Percentiles rank a stretch among this genome's conserved stretches.
Conservation (phyloP, 1,140 invertebrate species). For the Lineus longissimus region DNA sequence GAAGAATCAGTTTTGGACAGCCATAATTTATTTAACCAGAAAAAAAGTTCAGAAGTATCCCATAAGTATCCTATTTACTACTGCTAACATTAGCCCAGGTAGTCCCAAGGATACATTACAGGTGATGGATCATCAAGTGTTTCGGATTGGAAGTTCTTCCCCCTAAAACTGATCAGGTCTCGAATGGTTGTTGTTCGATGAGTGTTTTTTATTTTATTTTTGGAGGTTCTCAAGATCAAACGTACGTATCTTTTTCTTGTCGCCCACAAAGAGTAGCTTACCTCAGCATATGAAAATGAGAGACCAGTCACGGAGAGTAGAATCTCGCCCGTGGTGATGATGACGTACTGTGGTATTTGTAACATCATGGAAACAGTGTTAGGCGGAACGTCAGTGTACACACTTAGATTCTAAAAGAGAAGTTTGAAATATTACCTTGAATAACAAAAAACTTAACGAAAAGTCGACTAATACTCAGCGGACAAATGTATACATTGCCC, state of each 20-base stretch:
- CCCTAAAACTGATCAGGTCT: too few relatives aligned
- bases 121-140: too few relatives aligned
- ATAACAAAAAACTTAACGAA: too few relatives aligned
- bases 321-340: constrained; percentile 80
- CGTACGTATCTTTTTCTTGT: too few relatives aligned
- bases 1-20: constrained; percentile 9
- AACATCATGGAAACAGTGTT: constrained; percentile 76
- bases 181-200: too few relatives aligned
- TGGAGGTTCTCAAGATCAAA: too few relatives aligned
- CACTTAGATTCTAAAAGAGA: neutral
- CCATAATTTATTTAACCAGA: constrained; percentile 12
- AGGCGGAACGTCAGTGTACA: constrained; percentile 55
- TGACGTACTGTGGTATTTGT: constrained; percentile 80
- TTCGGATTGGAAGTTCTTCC: too few relatives aligned
- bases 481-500: too few relatives aligned
- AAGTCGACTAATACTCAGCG: too few relatives aligned
- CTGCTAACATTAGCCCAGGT: neutral
- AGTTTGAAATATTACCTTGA: neutral
- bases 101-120: neutral
- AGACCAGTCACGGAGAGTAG: constrained; percentile 89
- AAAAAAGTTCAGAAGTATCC: neutral
- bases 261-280: too few relatives aligned
- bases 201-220: too few relatives aligned
- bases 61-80: neutral
- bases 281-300: constrained; percentile 82